phyloP scores from a whole-genome alignment of 2,797 vertebrate genomes.

The Manis javanica region DNA sequence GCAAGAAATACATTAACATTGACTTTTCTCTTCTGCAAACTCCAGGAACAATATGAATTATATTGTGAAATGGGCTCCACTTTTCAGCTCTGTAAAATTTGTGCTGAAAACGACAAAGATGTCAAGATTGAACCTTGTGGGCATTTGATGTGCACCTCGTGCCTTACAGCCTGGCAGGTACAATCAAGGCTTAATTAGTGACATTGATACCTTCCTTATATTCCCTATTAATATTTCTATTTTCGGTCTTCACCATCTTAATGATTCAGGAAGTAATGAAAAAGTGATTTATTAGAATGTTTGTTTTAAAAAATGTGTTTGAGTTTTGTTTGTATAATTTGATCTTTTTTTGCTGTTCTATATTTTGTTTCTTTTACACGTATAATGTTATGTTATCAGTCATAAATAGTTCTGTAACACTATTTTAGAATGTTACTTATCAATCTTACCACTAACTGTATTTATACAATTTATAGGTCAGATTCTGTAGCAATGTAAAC shows the following conservation, averaged over 20 bases:
- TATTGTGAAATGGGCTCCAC: constrained; percentile 93
- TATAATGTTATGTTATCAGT: constrained; percentile 29
- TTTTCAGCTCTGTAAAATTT: constrained; percentile 92
- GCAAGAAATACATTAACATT: constrained; percentile 41
- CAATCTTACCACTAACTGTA: neutral
- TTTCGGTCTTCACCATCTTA: neutral
- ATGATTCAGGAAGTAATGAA: neutral
- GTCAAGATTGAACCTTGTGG: constrained; percentile 92
- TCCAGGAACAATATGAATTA: constrained; percentile 91
- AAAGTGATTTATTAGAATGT: neutral
- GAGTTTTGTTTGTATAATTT: neutral
- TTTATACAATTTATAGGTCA: neutral
- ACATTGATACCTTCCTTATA: neutral
- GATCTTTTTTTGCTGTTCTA: neutral
- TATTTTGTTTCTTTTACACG: neutral
- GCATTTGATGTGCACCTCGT: constrained; percentile 91
- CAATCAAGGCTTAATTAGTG: neutral
- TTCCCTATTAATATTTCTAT: neutral
- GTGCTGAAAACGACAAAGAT: constrained; percentile 92
- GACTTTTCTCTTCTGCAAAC: constrained; percentile 34
- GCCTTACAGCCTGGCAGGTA: constrained; percentile 92
- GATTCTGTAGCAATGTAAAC: neutral
- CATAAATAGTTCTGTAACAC: neutral
- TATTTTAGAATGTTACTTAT: neutral
- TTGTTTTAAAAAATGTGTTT: neutral